These are phyloP conservation scores for Tautogolabrus adspersus DNA, from an alignment of 2,113 vertebrate species.

Conservation along the genomic window DNA sequence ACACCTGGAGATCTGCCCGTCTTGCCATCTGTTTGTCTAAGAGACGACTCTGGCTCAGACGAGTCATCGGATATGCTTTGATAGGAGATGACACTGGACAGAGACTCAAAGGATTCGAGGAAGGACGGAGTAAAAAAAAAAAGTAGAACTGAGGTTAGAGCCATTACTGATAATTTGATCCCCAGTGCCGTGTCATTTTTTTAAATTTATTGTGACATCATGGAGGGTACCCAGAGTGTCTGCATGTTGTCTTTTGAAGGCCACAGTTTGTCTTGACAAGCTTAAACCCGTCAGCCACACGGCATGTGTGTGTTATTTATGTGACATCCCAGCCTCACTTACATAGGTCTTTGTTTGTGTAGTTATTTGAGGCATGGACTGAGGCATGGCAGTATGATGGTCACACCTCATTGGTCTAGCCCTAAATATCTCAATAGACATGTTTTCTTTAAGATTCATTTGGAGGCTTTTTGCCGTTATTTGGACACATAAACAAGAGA, in stretches of 20 bases:
- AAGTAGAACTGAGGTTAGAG: slow-evolving; percentile 24
- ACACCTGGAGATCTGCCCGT: slow-evolving; percentile 58
- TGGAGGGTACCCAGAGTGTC: slow-evolving; percentile 10
- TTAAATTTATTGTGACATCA: slow-evolving; percentile 10
- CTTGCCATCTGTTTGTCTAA: slow-evolving; percentile 62
- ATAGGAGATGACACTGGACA: slow-evolving; percentile 53
- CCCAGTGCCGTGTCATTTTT: slow-evolving; percentile 16
- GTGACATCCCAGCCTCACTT: slow-evolving; percentile 31
- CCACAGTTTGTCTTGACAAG: slow-evolving; percentile 39
- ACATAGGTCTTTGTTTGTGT: slow-evolving; percentile 31
- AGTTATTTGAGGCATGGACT: neutral
- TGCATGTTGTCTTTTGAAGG: slow-evolving; percentile 42
- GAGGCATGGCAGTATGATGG: neutral
- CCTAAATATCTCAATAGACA: neutral
- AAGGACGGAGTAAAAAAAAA: neutral
- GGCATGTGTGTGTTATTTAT: slow-evolving; percentile 27
- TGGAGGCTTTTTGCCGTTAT: too few species aligned
- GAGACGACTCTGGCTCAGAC: slow-evolving; percentile 6
- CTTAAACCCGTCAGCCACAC: slow-evolving; percentile 36
- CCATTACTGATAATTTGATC: slow-evolving; percentile 38
- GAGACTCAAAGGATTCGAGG: slow-evolving; percentile 40
- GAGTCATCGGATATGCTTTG: slow-evolving; percentile 60
- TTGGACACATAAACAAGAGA: too few species aligned
- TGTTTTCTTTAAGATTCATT: too few species aligned
- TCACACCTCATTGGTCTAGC: neutral